Evolutionary conservation across 2,113 vertebrate species (phyloP).

Genomic region (Thamnaconus septentrionalis): DNA sequence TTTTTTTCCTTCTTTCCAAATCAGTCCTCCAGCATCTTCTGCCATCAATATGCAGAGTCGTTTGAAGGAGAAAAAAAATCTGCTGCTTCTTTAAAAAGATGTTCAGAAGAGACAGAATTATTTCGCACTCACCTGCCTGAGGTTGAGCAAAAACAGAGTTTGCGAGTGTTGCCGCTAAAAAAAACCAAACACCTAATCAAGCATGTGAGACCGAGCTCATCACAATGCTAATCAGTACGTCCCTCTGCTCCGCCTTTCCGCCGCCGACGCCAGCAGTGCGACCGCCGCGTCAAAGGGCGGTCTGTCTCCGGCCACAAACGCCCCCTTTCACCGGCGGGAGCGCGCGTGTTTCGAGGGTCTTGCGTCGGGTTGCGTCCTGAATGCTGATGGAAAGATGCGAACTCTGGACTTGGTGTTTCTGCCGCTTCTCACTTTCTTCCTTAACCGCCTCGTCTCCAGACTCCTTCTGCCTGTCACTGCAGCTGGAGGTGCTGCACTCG

Average conservation of each 20-base stretch:
- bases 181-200: slow-evolving; percentile 46
- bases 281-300: slow-evolving; percentile 61
- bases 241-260: slow-evolving; percentile 40
- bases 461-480: slow-evolving; percentile 97
- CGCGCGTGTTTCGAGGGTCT: slow-evolving; percentile 33
- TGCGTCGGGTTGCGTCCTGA: slow-evolving; percentile 23
- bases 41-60: too few relatives aligned
- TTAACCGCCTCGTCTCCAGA: slow-evolving; percentile 83
- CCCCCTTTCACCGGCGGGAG: slow-evolving; percentile 42
- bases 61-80: too few relatives aligned
- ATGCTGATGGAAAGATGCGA: slow-evolving; percentile 46
- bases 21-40: too few relatives aligned
- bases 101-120: too few relatives aligned
- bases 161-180: slow-evolving; percentile 20
- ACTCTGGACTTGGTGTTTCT: neutral
- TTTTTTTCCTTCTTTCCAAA: neutral
- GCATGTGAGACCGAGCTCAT: slow-evolving; percentile 47
- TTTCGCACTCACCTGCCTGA: neutral
- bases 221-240: slow-evolving; percentile 65
- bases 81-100: too few relatives aligned
- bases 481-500: slow-evolving; percentile 96
- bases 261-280: slow-evolving; percentile 20
- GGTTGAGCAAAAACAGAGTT: slow-evolving; percentile 8
- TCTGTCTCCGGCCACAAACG: slow-evolving; percentile 61
- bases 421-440: slow-evolving; percentile 36